Evolutionary conservation across 2,113 vertebrate species (phyloP).

Genomic region (Noctilio leporinus): DNA sequence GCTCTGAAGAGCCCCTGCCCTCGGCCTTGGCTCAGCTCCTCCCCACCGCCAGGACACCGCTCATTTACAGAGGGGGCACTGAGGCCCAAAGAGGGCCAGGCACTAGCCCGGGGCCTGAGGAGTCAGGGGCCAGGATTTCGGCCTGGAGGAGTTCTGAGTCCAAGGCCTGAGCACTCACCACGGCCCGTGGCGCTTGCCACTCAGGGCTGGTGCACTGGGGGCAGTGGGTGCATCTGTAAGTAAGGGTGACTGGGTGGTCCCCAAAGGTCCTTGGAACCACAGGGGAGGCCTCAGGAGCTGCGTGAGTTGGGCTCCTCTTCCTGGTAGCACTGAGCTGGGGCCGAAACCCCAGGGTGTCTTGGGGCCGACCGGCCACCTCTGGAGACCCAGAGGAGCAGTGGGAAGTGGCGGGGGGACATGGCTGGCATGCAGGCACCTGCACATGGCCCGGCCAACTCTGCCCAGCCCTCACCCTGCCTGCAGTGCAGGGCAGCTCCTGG

Average conservation of each 20-base stretch:
- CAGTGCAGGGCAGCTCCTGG: neutral
- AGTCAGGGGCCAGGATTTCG: neutral
- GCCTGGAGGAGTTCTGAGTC: accelerated
- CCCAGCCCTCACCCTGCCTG: neutral
- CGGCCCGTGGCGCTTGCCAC: accelerated
- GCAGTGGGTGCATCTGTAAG: neutral
- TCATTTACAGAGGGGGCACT: neutral
- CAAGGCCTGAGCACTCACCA: accelerated
- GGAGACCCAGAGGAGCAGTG: neutral
- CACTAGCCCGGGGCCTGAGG: accelerated
- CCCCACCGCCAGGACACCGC: no score
- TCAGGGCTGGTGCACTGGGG: accelerated
- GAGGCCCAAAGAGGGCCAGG: neutral
- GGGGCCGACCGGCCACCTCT: accelerated
- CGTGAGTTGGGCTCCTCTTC: accelerated
- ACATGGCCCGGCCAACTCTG: neutral
- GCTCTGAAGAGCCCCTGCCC: neutral
- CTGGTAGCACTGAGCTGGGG: accelerated
- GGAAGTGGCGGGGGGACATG: neutral
- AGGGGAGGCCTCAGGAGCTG: accelerated
- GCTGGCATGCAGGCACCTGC: neutral
- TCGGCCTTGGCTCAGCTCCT: neutral
- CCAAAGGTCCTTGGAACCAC: neutral
- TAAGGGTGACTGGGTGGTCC: neutral
- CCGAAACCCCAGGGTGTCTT: neutral